Base-by-base conservation (phyloP, 1,140 invertebrate species). In the Frieseomelitta varia region DNA sequence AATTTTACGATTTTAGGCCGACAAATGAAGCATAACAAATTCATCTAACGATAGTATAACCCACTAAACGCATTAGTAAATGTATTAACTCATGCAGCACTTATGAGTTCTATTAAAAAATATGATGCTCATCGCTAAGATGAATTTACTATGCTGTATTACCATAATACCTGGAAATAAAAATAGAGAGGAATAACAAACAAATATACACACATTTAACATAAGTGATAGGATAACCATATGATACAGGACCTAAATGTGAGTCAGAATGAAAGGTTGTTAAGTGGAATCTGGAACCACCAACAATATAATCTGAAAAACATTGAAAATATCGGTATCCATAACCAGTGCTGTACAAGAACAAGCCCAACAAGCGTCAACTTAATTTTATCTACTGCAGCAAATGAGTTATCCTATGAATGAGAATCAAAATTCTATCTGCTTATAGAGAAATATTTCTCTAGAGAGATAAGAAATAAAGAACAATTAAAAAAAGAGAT, bases 341-440 rank as follows among this genome's bases (percentile, higher is more conserved):
- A 93, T 83, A 93, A 94, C 93, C 94, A 93, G 91, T 94, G 91
- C 92, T 93, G 88, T 91, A 93, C 92, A 93, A 91, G 86, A 84
- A 92, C 79, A 94, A 94, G 93, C 92, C 92, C 87, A 90, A 92
- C 85, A 94, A 94, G 93, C 93, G 73, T 91, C 82, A 87, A 92
- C 82, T 87, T 82, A 90, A 87, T 77, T 55, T 55, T 17, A 91
- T 88, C 89, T 91, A 92, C 87, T 84, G 80, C 91, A 88, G 86
- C 87, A 85, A 93, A 89, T 89, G 72, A 88, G 82, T 85, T 90
- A 81, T 87, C 87, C 86, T 88, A 83, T 90, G 51, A 81, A 83
- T 83, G 85, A 79, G 77, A 58, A 58, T 90, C 88, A 87, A 86
- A 91, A 87, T 91, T 87, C 75, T 78, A 90, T 84, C 74, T 86